A percentile compares a stretch with the other conserved stretches of the same genome.
phyloP scores from a whole-genome alignment of 2,888 invertebrate species.

The Fabriciana adippe region DNA sequence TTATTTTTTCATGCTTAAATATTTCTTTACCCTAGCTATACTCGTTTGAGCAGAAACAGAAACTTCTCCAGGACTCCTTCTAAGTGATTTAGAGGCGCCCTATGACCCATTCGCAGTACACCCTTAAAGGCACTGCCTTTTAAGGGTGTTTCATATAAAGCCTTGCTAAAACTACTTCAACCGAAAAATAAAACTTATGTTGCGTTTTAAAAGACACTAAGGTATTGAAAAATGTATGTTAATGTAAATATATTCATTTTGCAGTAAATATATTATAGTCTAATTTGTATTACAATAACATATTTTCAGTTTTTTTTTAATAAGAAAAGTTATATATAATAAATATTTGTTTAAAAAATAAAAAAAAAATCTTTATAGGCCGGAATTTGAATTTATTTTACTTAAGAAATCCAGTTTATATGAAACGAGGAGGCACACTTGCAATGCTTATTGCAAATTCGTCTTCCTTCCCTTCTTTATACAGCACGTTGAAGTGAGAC shows the following conservation, averaged over 20 bases:
- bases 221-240: no score
- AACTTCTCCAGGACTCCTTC: constrained; percentile 65
- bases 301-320: no score
- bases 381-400: background rate
- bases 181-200: constrained; percentile 5
- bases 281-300: no score
- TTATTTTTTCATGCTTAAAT: background rate
- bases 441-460: constrained; percentile 39
- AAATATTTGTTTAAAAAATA: no score
- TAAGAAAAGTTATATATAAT: background rate
- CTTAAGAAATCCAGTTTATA: constrained; percentile 11
- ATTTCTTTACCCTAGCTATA: constrained; percentile 42
- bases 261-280: no score
- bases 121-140: constrained; percentile 39
- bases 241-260: no score
- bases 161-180: constrained; percentile 6
- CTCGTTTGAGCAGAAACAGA: constrained; percentile 69
- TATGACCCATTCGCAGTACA: constrained; percentile 58
- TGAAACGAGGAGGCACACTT: constrained; percentile 29
- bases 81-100: constrained; percentile 77
- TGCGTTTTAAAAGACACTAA: background rate
- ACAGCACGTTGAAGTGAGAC: constrained; percentile 54
- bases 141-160: constrained; percentile 28
- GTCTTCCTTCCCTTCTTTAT: constrained; percentile 54
- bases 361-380: background rate